phyloP scores from a whole-genome alignment of 1,140 invertebrate species.

The Tyrophagus putrescentiae region DNA sequence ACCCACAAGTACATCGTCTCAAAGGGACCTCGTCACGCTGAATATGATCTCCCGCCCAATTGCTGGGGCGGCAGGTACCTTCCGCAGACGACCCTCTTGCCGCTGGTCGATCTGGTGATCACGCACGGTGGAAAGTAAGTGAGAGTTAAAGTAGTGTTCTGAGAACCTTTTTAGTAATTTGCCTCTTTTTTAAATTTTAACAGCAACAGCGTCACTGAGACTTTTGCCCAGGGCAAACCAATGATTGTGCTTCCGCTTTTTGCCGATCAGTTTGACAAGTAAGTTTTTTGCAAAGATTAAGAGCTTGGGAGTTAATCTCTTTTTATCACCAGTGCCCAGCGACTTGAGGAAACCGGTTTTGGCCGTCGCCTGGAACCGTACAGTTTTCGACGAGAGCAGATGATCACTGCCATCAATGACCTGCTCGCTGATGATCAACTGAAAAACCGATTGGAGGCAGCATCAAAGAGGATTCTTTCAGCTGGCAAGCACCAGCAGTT shows the following conservation, averaged over 20 bases:
- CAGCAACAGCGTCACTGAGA: conserved; percentile 19
- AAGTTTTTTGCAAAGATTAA: too few species aligned
- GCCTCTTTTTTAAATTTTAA: too few species aligned
- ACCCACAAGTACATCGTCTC: conserved; percentile 19
- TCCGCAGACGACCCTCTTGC: background rate
- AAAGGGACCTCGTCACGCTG: conserved; percentile 9
- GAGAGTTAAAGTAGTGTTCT: too few species aligned
- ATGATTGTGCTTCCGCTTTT: conserved; percentile 19
- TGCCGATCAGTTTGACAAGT: conserved; percentile 20
- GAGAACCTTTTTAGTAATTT: too few species aligned
- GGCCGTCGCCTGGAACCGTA: conserved; percentile 18
- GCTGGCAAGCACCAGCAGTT: too few species aligned
- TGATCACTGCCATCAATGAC: background rate
- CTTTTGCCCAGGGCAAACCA: background rate
- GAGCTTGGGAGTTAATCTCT: too few species aligned
- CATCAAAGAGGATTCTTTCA: too few species aligned
- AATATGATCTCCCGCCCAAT: conserved; percentile 14
- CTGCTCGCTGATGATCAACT: background rate
- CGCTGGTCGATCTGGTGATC: background rate
- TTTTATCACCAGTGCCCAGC: too few species aligned
- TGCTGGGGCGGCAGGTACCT: conserved; percentile 19
- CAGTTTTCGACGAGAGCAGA: conserved; percentile 6
- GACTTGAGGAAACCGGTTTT: conserved; percentile 19
- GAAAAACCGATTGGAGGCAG: background rate
- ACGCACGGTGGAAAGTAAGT: conserved; percentile 1